A percentile compares a stretch with the other conserved stretches of the same genome.
Evolutionary conservation across 1,140 invertebrate genomes (phyloP).

Genomic region (Hylaeus volcanicus): DNA sequence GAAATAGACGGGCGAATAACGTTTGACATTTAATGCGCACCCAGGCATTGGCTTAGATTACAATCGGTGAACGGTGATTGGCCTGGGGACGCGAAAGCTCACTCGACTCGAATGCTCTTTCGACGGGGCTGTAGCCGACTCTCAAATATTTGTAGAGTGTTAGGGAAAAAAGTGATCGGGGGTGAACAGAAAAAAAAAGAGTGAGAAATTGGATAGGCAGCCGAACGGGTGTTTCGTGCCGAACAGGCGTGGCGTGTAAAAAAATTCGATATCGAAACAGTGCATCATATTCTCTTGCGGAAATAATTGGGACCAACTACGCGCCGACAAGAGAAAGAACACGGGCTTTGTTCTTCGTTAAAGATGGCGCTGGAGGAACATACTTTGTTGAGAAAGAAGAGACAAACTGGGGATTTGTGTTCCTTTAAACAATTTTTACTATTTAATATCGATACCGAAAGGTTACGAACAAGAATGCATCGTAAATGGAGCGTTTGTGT

Average conservation of each 20-base stretch:
- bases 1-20: constrained; percentile 64
- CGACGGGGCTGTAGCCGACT: constrained; percentile 49
- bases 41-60: constrained; percentile 67
- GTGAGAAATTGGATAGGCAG: constrained; percentile 63
- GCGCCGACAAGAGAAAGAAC: background rate
- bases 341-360: background rate
- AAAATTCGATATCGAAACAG: constrained; percentile 44
- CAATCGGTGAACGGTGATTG: constrained; percentile 64
- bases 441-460: too few species aligned
- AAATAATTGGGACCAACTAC: background rate
- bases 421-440: too few species aligned
- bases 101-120: constrained; percentile 69
- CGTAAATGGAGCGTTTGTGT: too few species aligned
- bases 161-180: constrained; percentile 63
- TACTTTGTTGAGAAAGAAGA: too few species aligned
- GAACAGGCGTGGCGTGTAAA: constrained; percentile 48
- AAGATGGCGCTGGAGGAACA: background rate
- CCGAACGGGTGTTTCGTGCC: constrained; percentile 48
- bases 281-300: constrained; percentile 19
- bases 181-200: constrained; percentile 34
- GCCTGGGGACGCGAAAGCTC: constrained; percentile 63
- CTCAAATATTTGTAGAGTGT: constrained; percentile 67
- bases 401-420: too few species aligned
- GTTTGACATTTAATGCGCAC: constrained; percentile 72
- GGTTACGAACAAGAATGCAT: too few species aligned